phyloP scores from a whole-genome alignment of 2,797 vertebrate genomes.

The Knipowitschia caucasica region DNA sequence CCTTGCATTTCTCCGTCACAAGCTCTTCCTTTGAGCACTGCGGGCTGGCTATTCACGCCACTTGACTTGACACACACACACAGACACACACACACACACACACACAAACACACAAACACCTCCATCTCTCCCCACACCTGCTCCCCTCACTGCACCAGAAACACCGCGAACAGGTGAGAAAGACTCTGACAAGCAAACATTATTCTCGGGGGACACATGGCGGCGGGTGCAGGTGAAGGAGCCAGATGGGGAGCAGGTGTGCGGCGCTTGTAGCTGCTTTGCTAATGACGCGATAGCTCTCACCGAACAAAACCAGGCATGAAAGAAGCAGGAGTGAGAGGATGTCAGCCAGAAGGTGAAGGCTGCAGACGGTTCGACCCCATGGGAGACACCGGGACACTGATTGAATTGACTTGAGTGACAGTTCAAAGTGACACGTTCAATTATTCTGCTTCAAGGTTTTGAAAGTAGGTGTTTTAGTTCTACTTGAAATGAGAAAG shows the following conservation, averaged over 20 bases:
- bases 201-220: slow-evolving; percentile 28
- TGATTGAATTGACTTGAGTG: background rate
- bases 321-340: background rate
- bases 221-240: background rate
- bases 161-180: slow-evolving; percentile 57
- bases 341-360: background rate
- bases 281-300: slow-evolving; percentile 23
- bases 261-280: slow-evolving; percentile 22
- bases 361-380: slow-evolving; percentile 47
- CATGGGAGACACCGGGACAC: background rate
- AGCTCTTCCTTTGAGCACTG: slow-evolving; percentile 16
- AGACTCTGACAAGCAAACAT: slow-evolving; percentile 47
- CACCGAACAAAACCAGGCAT: background rate
- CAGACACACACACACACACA: background rate
- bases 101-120: background rate
- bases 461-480: no score
- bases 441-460: background rate
- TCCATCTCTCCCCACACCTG: slow-evolving; percentile 49
- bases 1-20: background rate
- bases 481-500: no score
- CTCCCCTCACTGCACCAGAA: slow-evolving; percentile 47
- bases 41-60: slow-evolving; percentile 14
- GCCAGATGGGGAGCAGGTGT: slow-evolving; percentile 54
- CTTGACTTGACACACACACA: background rate
- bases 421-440: background rate